Conservation (phyloP, 2,888 invertebrate genomes). For the Apotomis turbidana region DNA sequence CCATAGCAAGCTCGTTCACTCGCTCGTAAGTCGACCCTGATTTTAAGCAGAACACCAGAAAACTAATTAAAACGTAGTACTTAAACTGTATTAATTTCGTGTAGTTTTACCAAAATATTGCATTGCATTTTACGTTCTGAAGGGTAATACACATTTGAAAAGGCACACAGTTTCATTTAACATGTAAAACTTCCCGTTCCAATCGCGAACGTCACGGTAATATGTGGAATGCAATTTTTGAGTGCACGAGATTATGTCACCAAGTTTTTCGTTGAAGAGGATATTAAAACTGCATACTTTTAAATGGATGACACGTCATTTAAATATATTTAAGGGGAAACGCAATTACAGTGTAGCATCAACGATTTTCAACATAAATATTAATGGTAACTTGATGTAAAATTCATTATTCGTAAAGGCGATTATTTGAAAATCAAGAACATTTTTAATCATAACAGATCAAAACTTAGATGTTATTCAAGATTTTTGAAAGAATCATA, state of each 20-base stretch:
- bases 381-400: no score
- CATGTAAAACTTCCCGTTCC: constrained; percentile 11
- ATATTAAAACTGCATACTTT: constrained; percentile 23
- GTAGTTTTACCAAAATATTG: no score
- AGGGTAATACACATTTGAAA: no score
- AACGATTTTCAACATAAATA: no score
- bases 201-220: constrained; percentile 13
- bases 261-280: constrained; percentile 23
- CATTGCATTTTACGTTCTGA: no score
- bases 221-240: constrained; percentile 27
- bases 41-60: no score
- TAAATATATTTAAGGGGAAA: constrained; percentile 4
- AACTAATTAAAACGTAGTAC: no score
- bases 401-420: no score
- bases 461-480: not conserved
- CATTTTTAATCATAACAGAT: not conserved
- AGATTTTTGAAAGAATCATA: not conserved
- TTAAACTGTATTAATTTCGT: no score
- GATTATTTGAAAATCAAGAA: no score
- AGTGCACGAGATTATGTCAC: constrained; percentile 19
- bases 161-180: not conserved
- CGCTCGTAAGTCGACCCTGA: no score
- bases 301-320: constrained; percentile 10
- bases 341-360: not conserved
- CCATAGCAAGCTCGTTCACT: no score